Evolutionary conservation across 1,140 invertebrate genomes (phyloP), one percentile per base, ranked within the genome.

Genomic region (Subanguina moxae): DNA sequence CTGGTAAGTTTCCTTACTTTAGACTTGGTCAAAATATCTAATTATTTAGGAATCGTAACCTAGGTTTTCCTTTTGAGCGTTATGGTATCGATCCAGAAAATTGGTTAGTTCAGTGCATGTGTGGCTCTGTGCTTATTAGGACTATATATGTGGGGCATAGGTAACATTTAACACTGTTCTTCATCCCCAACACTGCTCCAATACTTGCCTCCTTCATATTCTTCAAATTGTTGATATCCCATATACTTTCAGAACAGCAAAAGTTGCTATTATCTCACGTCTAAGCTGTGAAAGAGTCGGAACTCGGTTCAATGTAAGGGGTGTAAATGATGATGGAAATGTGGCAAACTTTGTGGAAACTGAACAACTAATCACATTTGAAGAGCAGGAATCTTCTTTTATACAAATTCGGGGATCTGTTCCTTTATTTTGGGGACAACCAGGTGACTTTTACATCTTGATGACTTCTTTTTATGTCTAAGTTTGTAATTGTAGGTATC

Each of bases 261-360:
- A 91, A 78, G 92, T 93, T 1, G 91, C 91, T 9, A 88, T 99
- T 21, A 89, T 98, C 64, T 98, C 95, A 13, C 86, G 96, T 65
- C 86, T 98, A 3, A 97, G 93, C 83, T 96, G 91, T 84, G 94
- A 99, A 85, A 86, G 95, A 77, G 92, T 92, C 46, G 93, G 93
- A 7, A 96, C 93, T 15, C 73, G 91, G 72, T 98, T 98, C 82
- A 97, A 97, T 86, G 94, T 97, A 0, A 86, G 96, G 75, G 96
- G 96, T n/a, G 91, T 90, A 43, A 97, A 99, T 85, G 95, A 99
- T 86, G 92, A 96, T 83, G 96, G 96, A 0, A 90, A 96, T 86
- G 95, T 98, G 42, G 96, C 96, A 1, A 99, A 99, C 86, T 98
- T 98, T 87, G 94, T 97, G 11, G 96, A 99, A 87, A 98, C 94